phyloP scores from a whole-genome alignment of 2,113 vertebrate genomes.

The Nymphicus hollandicus region DNA sequence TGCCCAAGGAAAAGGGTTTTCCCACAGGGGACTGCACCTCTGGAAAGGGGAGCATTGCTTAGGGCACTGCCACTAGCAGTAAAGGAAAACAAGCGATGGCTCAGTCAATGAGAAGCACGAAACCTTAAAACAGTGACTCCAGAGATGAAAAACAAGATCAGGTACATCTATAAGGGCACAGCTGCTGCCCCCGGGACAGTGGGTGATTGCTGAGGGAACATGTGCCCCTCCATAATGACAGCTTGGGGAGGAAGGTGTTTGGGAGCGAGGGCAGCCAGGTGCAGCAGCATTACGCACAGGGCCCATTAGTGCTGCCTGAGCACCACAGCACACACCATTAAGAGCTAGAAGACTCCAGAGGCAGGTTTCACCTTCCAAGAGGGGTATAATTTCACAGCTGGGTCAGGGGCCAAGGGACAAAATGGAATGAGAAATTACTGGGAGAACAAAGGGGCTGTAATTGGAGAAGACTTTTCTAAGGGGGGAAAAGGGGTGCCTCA shows the following conservation, averaged over 20 bases:
- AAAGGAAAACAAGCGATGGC: not conserved
- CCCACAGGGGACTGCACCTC: not conserved
- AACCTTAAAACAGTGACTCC: not conserved
- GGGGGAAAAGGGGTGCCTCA: not conserved
- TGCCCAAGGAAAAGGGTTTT: not conserved
- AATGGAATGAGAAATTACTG: not conserved
- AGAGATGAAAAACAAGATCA: not conserved
- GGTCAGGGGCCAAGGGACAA: not conserved
- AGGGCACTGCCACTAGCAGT: not conserved
- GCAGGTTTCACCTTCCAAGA: not conserved
- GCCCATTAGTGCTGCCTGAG: not conserved
- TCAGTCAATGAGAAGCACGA: fast-evolving
- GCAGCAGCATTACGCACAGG: not conserved
- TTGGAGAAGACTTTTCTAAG: not conserved
- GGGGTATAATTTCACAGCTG: not conserved
- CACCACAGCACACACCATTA: not conserved
- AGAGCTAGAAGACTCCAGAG: not conserved
- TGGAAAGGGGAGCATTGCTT: not conserved
- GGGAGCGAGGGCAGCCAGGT: not conserved
- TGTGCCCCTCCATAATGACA: not conserved
- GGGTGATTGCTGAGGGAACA: not conserved
- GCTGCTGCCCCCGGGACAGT: not conserved
- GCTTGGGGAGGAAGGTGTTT: not conserved
- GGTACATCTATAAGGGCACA: not conserved
- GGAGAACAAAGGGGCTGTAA: not conserved